These are phyloP conservation scores for Drosophila pegasa DNA, from an alignment of 2,888 invertebrate genomes.

Conservation along the genomic window DNA sequence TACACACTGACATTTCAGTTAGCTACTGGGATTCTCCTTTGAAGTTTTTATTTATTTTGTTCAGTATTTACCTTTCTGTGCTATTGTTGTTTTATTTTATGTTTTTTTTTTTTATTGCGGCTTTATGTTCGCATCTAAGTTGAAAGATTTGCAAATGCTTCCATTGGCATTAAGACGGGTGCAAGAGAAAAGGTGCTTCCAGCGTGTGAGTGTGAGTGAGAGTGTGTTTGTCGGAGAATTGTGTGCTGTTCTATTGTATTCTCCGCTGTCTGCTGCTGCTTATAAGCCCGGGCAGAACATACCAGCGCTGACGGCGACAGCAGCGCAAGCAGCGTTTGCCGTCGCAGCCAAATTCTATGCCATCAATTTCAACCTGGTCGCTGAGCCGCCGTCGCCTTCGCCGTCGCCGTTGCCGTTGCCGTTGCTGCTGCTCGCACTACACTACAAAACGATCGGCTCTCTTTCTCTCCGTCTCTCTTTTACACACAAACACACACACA, in stretches of 20 bases:
- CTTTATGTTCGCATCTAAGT: slow-evolving; percentile 31
- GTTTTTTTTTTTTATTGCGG: slow-evolving; percentile 32
- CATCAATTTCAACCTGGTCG: slow-evolving; percentile 65
- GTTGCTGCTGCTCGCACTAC: slow-evolving; percentile 21
- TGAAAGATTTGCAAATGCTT: slow-evolving; percentile 49
- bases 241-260: slow-evolving; percentile 53
- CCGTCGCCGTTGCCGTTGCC: slow-evolving; percentile 7
- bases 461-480: slow-evolving; percentile 28
- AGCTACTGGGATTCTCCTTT: slow-evolving; percentile 82
- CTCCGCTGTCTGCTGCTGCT: slow-evolving; percentile 46
- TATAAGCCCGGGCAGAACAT: slow-evolving; percentile 50
- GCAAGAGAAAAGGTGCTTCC: slow-evolving; percentile 37
- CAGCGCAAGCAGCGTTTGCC: slow-evolving; percentile 33
- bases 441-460: slow-evolving; percentile 56
- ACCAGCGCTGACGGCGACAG: slow-evolving; percentile 40
- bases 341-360: slow-evolving; percentile 66
- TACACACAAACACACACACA: slow-evolving; percentile 11
- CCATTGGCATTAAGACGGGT: slow-evolving; percentile 9
- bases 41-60: slow-evolving; percentile 69
- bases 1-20: slow-evolving; percentile 64
- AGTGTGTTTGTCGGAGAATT: slow-evolving; percentile 28
- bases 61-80: slow-evolving; percentile 68
- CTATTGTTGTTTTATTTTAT: slow-evolving; percentile 43
- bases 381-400: slow-evolving; percentile 40
- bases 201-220: slow-evolving; percentile 15